Evolutionary conservation across 2,888 invertebrate species (phyloP).

Genomic region (Druceiella hillmani): DNA sequence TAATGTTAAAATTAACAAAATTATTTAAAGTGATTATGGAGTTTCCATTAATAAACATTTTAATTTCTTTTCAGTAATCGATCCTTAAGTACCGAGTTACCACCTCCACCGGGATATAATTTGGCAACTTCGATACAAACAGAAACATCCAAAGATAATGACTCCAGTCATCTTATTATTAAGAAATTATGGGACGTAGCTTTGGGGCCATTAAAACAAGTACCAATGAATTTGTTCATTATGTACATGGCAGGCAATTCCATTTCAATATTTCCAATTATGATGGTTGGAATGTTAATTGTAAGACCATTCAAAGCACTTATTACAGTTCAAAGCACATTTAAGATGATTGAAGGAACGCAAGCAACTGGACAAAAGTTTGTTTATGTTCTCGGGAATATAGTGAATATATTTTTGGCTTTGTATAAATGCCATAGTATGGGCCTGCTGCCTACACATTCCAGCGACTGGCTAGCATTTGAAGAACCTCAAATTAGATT

Average conservation of each 20-base stretch:
- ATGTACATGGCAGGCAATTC: slow-evolving; percentile 99
- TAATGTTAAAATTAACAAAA: too few relatives aligned
- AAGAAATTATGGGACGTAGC: slow-evolving; percentile 98
- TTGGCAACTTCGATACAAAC: slow-evolving; percentile 64
- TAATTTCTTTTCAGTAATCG: too few relatives aligned
- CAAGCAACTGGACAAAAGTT: slow-evolving; percentile 88
- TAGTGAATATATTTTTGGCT: slow-evolving; percentile 86
- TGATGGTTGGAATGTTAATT: slow-evolving; percentile 99
- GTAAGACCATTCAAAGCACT: slow-evolving; percentile 94
- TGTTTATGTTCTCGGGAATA: slow-evolving; percentile 89
- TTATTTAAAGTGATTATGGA: too few relatives aligned
- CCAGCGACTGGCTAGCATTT: slow-evolving; percentile 98
- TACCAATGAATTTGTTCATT: slow-evolving; percentile 98
- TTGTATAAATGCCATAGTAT: slow-evolving; percentile 97
- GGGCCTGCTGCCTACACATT: slow-evolving; percentile 94
- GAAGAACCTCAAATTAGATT: slow-evolving; percentile 83
- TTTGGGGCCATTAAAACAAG: slow-evolving; percentile 89
- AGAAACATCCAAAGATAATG: slow-evolving; percentile 77
- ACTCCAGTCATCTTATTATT: slow-evolving; percentile 78
- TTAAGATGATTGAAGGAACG: slow-evolving; percentile 91
- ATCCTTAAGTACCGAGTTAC: too few relatives aligned
- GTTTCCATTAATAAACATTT: neutral
- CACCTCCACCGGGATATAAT: slow-evolving; percentile 83
- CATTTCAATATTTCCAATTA: slow-evolving; percentile 98
- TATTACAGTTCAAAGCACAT: slow-evolving; percentile 82